A percentile compares a stretch with the other conserved stretches of the same genome.
Conservation (phyloP, 1,140 invertebrate species). For the Anoplolepis gracilipes region DNA sequence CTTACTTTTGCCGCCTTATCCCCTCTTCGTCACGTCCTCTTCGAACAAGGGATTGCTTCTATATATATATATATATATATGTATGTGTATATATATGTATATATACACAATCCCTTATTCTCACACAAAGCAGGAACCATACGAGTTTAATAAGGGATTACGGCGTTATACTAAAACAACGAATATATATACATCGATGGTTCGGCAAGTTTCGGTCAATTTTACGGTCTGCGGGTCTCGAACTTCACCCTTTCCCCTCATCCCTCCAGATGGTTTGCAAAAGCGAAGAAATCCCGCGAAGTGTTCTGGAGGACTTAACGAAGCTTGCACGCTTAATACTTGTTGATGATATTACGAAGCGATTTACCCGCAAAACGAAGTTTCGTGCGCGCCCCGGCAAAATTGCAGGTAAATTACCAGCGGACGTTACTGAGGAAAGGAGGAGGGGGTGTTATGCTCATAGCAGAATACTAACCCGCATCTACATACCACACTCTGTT, state of each 20-base stretch:
- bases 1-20: background rate
- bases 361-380: constrained; percentile 53
- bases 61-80: too few relatives aligned
- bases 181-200: background rate
- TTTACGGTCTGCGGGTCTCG: constrained; percentile 1
- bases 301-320: background rate
- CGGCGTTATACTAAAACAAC: constrained; percentile 20
- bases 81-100: too few relatives aligned
- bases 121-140: background rate
- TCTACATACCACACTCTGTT: constrained; percentile 10
- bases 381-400: constrained; percentile 4
- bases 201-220: constrained; percentile 1
- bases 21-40: too few relatives aligned
- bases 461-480: constrained; percentile 38
- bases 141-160: constrained; percentile 13
- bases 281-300: constrained; percentile 18
- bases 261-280: too few relatives aligned
- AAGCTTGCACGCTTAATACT: background rate
- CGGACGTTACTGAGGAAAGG: constrained; percentile 14
- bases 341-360: constrained; percentile 27
- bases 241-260: too few relatives aligned
- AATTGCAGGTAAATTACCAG: constrained; percentile 54
- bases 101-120: background rate
- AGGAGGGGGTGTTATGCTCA: constrained; percentile 14
- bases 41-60: too few relatives aligned